Evolutionary conservation across 1,140 invertebrate species (phyloP).

Genomic region (Frieseomelitta varia): DNA sequence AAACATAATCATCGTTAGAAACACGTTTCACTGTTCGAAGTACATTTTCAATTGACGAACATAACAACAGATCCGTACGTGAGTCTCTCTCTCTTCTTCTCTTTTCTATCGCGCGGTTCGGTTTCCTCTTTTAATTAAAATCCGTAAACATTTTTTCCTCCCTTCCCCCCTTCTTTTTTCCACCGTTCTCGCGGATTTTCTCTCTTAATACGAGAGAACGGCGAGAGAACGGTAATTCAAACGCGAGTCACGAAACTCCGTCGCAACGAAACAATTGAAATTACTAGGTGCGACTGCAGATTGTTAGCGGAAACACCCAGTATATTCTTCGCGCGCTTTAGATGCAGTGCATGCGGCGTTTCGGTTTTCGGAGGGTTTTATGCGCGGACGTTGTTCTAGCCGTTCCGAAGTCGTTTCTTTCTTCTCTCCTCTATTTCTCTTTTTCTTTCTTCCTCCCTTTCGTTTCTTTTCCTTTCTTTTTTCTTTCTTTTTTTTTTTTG

Average conservation of each 20-base stretch:
- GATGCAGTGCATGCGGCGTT: slow-evolving; percentile 10
- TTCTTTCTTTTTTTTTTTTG: neutral
- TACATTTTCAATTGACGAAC: neutral
- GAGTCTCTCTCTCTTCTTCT: neutral
- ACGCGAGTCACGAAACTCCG: neutral
- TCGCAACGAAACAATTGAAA: slow-evolving; percentile 5
- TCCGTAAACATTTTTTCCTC: neutral
- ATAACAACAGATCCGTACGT: neutral
- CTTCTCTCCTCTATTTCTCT: too few relatives aligned
- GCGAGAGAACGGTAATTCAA: neutral
- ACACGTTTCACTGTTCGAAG: too few relatives aligned
- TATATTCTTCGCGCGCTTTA: slow-evolving; percentile 8
- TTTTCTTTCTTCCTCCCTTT: neutral
- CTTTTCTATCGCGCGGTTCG: neutral
- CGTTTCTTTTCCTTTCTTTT: neutral
- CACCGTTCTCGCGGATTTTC: neutral
- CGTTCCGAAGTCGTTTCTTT: too few relatives aligned
- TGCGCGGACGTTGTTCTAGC: slow-evolving; percentile 1
- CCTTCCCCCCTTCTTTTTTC: neutral
- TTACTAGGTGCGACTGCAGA: neutral
- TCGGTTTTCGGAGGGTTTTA: slow-evolving; percentile 14
- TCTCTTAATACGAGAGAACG: neutral
- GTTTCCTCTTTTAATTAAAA: neutral
- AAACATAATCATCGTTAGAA: too few relatives aligned
- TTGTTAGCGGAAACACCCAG: slow-evolving; percentile 11